phyloP scores from a whole-genome alignment of 2,113 vertebrate genomes.

The Halcyon senegalensis region DNA sequence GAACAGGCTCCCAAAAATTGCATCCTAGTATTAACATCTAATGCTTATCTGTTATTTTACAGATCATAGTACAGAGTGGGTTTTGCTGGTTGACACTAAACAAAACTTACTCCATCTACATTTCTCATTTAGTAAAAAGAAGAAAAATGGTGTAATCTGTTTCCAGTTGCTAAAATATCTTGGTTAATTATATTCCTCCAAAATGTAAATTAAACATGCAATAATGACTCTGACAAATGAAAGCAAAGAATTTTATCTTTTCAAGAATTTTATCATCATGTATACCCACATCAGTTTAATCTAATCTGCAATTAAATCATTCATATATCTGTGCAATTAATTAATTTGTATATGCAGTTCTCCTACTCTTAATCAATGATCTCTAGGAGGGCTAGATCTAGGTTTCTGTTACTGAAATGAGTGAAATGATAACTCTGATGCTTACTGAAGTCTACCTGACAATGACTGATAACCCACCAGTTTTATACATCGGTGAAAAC shows the following conservation, averaged over 20 bases:
- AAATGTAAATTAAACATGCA: slow-evolving; percentile 70
- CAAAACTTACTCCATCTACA: not conserved
- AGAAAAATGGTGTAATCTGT: slow-evolving; percentile 43
- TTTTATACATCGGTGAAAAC: not conserved
- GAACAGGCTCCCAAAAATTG: not conserved
- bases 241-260: slow-evolving; percentile 68
- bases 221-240: slow-evolving; percentile 70
- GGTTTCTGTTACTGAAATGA: slow-evolving; percentile 49
- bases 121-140: not conserved
- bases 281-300: slow-evolving; percentile 63
- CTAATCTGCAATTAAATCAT: slow-evolving; percentile 72
- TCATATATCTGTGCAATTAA: slow-evolving; percentile 66
- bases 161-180: slow-evolving; percentile 57
- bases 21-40: not conserved
- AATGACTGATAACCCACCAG: not conserved
- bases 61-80: not conserved
- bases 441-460: not conserved
- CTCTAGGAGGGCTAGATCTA: not conserved
- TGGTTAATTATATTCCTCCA: slow-evolving; percentile 64
- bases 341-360: slow-evolving; percentile 66
- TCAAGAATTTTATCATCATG: slow-evolving; percentile 66
- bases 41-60: not conserved
- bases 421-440: slow-evolving; percentile 45
- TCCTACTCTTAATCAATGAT: slow-evolving; percentile 67
- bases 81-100: not conserved